Evolutionary conservation across 2,797 vertebrate genomes (phyloP).

Genomic region (Phrynocephalus guinanensis): DNA sequence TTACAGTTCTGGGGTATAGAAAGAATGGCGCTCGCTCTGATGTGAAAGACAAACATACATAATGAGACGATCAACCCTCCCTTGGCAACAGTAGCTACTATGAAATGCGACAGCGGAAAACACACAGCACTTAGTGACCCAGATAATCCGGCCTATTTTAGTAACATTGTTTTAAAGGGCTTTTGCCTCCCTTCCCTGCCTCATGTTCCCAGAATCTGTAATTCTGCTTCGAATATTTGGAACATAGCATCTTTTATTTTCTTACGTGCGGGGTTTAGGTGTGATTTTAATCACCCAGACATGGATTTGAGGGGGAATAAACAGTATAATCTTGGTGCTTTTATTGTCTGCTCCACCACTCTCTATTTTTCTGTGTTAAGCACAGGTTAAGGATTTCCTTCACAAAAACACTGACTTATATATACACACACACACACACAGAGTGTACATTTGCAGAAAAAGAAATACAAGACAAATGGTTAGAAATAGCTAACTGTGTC

Average conservation of each 20-base stretch:
- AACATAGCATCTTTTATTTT: slow-evolving; percentile 51
- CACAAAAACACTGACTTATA: slow-evolving; percentile 41
- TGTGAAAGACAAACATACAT: slow-evolving; percentile 85
- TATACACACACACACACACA: no score
- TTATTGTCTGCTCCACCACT: slow-evolving; percentile 45
- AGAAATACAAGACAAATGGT: slow-evolving; percentile 58
- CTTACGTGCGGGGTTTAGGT: slow-evolving; percentile 30
- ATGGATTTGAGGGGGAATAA: slow-evolving; percentile 41
- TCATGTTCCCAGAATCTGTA: slow-evolving; percentile 66
- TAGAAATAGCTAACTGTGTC: slow-evolving; percentile 65
- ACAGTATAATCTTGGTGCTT: slow-evolving; percentile 38
- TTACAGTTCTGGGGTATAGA: slow-evolving; percentile 77
- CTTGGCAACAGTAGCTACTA: slow-evolving; percentile 82
- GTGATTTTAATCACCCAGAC: slow-evolving; percentile 29
- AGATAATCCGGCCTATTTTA: slow-evolving; percentile 79
- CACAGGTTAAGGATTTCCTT: slow-evolving; percentile 49
- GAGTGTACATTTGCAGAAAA: slow-evolving; percentile 60
- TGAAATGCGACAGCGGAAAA: slow-evolving; percentile 79
- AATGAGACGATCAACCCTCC: slow-evolving; percentile 80
- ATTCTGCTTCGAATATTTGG: slow-evolving; percentile 58
- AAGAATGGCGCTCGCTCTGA: slow-evolving; percentile 77
- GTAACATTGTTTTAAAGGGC: slow-evolving; percentile 78
- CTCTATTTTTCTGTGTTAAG: not conserved
- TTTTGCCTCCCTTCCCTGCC: not conserved
- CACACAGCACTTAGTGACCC: slow-evolving; percentile 79